phyloP scores from a whole-genome alignment of 2,888 invertebrate genomes.

The Syrphus vitripennis region DNA sequence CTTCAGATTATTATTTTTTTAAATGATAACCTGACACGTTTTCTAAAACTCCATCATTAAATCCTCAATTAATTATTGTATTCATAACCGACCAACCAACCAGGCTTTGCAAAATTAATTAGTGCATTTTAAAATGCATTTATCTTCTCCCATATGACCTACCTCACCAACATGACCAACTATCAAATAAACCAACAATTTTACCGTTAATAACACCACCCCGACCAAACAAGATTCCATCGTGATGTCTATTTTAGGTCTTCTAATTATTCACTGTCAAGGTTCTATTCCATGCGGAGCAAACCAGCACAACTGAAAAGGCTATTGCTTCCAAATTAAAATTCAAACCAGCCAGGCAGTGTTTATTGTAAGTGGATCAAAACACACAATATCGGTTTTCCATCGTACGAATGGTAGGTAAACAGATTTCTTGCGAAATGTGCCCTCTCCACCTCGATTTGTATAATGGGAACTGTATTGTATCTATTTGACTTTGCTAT shows the following conservation, averaged over 20 bases:
- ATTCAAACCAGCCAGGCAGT: background rate
- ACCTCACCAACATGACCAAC: constrained; percentile 20
- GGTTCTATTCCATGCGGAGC: constrained; percentile 57
- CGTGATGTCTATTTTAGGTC: constrained; percentile 53
- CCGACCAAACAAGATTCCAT: constrained; percentile 21
- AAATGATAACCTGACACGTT: background rate
- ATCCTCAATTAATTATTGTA: constrained; percentile 24
- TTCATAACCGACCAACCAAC: constrained; percentile 29
- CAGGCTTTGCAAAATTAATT: constrained; percentile 58
- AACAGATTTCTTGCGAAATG: constrained; percentile 11
- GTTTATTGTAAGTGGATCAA: constrained; percentile 3
- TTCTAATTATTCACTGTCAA: constrained; percentile 62
- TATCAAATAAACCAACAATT: constrained; percentile 10
- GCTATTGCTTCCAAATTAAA: background rate
- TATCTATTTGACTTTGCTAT: background rate
- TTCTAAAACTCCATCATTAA: background rate
- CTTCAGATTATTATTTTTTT: background rate
- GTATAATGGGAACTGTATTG: background rate
- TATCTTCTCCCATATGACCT: constrained; percentile 20
- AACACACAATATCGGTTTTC: background rate
- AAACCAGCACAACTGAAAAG: background rate
- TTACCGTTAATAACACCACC: constrained; percentile 10
- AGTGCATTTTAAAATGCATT: constrained; percentile 60
- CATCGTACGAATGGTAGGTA: background rate
- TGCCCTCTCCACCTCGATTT: background rate